Base-by-base conservation (phyloP, 2,797 vertebrate species). In the Notoglanidium macrostoma region DNA sequence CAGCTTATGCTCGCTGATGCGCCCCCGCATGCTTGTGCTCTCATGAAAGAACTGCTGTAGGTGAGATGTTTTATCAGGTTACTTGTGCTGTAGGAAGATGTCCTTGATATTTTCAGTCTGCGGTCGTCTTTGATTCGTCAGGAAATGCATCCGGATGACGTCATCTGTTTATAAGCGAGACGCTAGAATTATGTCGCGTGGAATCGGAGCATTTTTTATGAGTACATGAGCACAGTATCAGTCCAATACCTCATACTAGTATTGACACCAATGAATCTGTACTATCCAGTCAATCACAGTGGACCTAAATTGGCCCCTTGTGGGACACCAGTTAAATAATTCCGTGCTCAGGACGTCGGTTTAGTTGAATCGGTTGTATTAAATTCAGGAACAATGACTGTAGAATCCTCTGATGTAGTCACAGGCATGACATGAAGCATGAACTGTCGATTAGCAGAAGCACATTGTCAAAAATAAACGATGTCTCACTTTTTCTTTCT, bases 401-500 rank as follows among this genome's bases (percentile, higher is more conserved):
- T 19, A 73, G 73, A 29, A 17, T 29, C 55, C 12, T 1, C 40
- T 63, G 35, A 81, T 63, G 23, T 17, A 26, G n/a, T 81, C 55
- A 46, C 21, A 44, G 35, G 14, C 5, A 59, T 80, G 32, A 44
- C 54, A 1, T 23, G 2, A 21, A 46, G 15, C 26, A 49, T 21
- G 21, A 67, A 29, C 80, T 82, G 29, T 29, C 29, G 59, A 10
- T 59, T 49, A 90, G 61, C 29, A 87, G 85, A 86, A 72, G 76
- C 87, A 15, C 4, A 26, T 17, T 3, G 59, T 81, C 14, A 29
- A 82, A 83, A 83, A 83, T 83, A 83, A 83, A 83, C 15, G 11
- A 7, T n/a, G 19, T 80, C 78, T 80, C 78, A 59, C 54, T 87
- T 19, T 81, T 55, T 87, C 65, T 84, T 91, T 90, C 86, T 89